Base-by-base conservation (phyloP, 2,113 vertebrate species). In the Sylvilagus bachmani region DNA sequence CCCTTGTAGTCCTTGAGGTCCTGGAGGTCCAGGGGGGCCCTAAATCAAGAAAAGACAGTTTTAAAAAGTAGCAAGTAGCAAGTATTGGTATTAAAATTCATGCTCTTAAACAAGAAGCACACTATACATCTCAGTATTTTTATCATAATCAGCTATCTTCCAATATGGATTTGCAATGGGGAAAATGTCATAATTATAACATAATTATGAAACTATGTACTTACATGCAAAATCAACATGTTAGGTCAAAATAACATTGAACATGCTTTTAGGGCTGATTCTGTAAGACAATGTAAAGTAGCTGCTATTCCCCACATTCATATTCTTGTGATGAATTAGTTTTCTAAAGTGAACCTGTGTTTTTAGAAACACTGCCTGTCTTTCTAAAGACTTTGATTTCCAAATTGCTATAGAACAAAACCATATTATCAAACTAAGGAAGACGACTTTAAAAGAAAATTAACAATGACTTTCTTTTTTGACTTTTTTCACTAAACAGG, bases 21-120 rank as follows among this genome's bases (percentile, higher is more conserved):
- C 99, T 4, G 98, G 98, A 85, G 98, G 99, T 97, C 99, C 99
- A 80, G 99, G 98, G 92, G 99, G 99, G 53, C 99, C 98, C 99
- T 99, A 97, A 98, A 98, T 80, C 97, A 97, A 99, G 98, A 98
- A 97, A 97, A 67, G 70, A 75, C 58, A 88, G 78, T 90, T 89
- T 97, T 90, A 97, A 95, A 84, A 86, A 79, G 49, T 14, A 82
- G 27, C 55, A 95, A 89, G 44, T 53, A 14, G 27, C 55, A 95
- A 89, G 44, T 44, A 14, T 21, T 67, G 36, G 27, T 61, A 91
- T 71, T 62, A 62, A 81, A 78, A 55, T 27, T 62, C 85, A 82
- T 81, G 29, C 75, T 85, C 75, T 17, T 67, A 69, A 80, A 73
- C 17, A 86, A 27, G 19, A 69, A 89, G 19, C 73, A 92, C 1